These are phyloP conservation scores for Thereva unica DNA, from an alignment of 2,888 invertebrate species.

Conservation along the genomic window DNA sequence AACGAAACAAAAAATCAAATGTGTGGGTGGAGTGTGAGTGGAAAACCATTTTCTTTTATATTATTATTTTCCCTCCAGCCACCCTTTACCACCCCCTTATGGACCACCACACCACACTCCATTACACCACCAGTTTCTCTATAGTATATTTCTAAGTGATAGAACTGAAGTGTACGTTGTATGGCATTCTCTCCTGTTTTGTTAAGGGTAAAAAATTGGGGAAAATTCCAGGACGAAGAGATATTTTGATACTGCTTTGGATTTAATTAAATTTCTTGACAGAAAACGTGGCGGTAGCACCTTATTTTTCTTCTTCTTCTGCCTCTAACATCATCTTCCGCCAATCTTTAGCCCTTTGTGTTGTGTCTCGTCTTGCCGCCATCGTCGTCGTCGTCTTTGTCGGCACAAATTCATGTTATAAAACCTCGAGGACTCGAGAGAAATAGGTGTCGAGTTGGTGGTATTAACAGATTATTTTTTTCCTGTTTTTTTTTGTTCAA, in stretches of 20 bases:
- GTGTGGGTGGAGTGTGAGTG: not conserved
- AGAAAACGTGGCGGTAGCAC: constrained; percentile 26
- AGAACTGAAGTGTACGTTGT: not conserved
- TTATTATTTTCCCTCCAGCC: not conserved
- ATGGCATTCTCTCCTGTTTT: no score
- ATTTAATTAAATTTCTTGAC: constrained; percentile 36
- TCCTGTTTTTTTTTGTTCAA: no score
- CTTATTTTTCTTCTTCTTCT: constrained; percentile 6
- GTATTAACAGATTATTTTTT: constrained; percentile 31
- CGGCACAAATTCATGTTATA: not conserved
- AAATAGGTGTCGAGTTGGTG: constrained; percentile 29
- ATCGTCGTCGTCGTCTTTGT: no score
- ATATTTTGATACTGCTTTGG: constrained; percentile 26
- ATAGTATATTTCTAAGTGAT: not conserved
- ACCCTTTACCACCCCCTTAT: no score
- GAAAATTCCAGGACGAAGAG: constrained; percentile 18
- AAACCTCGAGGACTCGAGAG: not conserved
- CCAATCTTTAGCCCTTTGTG: constrained; percentile 15
- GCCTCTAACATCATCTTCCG: no score
- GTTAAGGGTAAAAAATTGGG: not conserved
- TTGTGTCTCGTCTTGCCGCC: constrained; percentile 7
- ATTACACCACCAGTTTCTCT: not conserved
- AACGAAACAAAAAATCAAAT: not conserved
- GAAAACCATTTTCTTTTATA: constrained; percentile 4
- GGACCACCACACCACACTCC: no score